Evolutionary conservation across 2,797 vertebrate species (phyloP).

Genomic region (Muscicapa comitata): DNA sequence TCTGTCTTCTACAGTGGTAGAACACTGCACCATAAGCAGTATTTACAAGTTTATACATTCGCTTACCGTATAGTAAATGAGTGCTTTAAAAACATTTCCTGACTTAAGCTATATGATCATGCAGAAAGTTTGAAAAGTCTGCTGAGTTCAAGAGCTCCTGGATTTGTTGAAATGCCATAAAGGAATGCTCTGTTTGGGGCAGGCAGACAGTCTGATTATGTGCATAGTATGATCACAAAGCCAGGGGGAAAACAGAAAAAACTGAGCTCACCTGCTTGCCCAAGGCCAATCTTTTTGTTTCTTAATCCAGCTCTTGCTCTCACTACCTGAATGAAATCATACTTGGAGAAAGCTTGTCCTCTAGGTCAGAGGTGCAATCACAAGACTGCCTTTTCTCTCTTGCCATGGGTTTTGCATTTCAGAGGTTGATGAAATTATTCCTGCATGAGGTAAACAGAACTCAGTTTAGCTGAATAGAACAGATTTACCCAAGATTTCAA

Average conservation of each 20-base stretch:
- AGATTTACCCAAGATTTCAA: not conserved
- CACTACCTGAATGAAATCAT: slow-evolving; percentile 13
- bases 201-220: not conserved
- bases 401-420: not conserved
- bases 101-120: not conserved
- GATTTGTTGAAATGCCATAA: not conserved
- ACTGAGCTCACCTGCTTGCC: not conserved
- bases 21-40: not conserved
- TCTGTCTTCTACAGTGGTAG: not conserved
- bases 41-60: not conserved
- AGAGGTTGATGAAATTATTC: not conserved
- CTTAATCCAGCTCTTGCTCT: not conserved
- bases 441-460: not conserved
- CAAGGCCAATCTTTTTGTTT: not conserved
- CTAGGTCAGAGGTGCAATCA: not conserved
- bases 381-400: not conserved
- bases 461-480: not conserved
- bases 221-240: not conserved
- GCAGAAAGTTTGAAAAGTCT: not conserved
- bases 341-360: not conserved
- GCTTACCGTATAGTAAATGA: not conserved
- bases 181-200: not conserved
- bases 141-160: not conserved
- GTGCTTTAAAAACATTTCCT: not conserved
- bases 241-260: not conserved